These are phyloP conservation scores for Metacarcinus magister DNA, from an alignment of 2,888 invertebrate species.

Conservation along the genomic window DNA sequence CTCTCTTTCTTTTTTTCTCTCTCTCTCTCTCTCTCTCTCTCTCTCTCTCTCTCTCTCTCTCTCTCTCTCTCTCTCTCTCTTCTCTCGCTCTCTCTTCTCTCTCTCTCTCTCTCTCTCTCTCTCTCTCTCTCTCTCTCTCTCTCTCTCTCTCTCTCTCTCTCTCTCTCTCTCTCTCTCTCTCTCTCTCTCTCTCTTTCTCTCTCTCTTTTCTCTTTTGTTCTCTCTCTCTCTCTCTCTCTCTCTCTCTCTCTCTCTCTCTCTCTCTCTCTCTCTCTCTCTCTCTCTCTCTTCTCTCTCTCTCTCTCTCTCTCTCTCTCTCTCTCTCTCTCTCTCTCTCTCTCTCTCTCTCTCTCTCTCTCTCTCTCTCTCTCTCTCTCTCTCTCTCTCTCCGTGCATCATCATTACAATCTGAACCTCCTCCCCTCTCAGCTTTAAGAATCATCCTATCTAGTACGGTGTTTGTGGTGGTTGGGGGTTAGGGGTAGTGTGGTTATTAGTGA, in stretches of 20 bases:
- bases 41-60: no score
- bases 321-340: constrained; percentile 1
- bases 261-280: background rate
- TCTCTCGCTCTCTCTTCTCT: no score
- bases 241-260: no score
- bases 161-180: no score
- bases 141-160: no score
- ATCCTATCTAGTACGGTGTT: background rate
- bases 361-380: constrained; percentile 35
- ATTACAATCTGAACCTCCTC: background rate
- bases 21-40: no score
- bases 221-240: no score
- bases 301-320: constrained; percentile 40
- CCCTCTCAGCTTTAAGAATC: background rate
- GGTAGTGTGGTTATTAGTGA: background rate
- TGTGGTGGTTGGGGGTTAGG: background rate
- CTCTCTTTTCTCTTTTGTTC: background rate
- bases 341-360: background rate
- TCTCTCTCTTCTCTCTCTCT: constrained; percentile 5
- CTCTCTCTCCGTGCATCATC: background rate
- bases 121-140: no score
- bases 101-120: no score
- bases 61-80: no score
- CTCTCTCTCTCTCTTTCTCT: background rate
- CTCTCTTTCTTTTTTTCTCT: no score